Evolutionary conservation across 2,888 invertebrate species (phyloP), one percentile per base, ranked within the genome.

Genomic region (Deroplatys truncata): DNA sequence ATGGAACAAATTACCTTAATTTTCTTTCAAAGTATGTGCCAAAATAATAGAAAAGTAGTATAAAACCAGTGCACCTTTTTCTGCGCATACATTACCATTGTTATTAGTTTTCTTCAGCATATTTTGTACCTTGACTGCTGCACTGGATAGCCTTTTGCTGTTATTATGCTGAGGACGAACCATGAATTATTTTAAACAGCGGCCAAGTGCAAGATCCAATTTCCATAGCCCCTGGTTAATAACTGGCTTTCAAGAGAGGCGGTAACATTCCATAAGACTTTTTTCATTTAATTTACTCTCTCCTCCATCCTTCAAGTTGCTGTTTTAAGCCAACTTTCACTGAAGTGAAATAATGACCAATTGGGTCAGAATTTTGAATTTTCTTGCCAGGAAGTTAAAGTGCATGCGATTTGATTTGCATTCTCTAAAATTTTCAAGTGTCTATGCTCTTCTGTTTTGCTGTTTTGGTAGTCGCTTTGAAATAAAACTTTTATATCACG

Each of bases 151-250:
- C 4, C 13, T 28, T 72, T 72, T 72, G 16, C 56, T 72, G 56
- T 72, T 72, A 72, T 72, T 72, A 72, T 72, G 56, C 28, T 86
- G 28, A 56, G 28, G 56, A 72, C 15, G 28, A 85, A 31, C n/a
- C 56, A 28, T 86, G 86, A 49, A 56, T 86, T 72, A 86, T 72
- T 86, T 56, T 86, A 86, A 86, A 56, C 28, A 86, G 56, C 56
- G 56, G 56, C n/a, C 28, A 72, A 86, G 56, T 43, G 25, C 86
- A 29, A 86, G 49, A 86, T 86, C 86, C 86, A 86, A 72, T 86
- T 86, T 86, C 86, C 86, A 28, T 28, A 86, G 86, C 49, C 28
- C 29, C 28, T 86, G 72, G 49, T 86, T 86, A 86, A 86, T 86
- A 28, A 86, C 72, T 16, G 86, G 56, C 72, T 72, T 86, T 28